Evolutionary conservation across 2,113 vertebrate species (phyloP).

Genomic region (Pampusana beccarii): DNA sequence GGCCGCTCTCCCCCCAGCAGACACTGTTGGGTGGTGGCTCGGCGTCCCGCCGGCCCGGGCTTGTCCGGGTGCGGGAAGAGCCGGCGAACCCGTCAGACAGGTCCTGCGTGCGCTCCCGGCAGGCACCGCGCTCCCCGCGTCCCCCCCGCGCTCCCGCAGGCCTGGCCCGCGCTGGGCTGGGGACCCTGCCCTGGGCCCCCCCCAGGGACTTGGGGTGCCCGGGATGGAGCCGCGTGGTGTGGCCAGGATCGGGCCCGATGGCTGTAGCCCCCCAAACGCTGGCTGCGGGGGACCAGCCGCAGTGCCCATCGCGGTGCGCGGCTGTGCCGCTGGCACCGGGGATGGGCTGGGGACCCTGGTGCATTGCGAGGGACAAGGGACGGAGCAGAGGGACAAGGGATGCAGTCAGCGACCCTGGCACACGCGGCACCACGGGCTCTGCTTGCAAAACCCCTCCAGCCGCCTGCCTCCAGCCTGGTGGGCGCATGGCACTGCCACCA

Average conservation of each 20-base stretch:
- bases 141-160: not conserved
- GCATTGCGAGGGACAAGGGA: too few relatives aligned
- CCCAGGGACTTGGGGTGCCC: fast-evolving
- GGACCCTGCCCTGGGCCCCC: not conserved
- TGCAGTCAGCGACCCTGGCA: fast-evolving
- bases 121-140: not conserved
- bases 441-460: not conserved
- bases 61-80: slow-evolving; percentile 50
- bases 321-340: not conserved
- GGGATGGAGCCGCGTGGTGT: too few relatives aligned
- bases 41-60: too few relatives aligned
- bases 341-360: not conserved
- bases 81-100: slow-evolving; percentile 4
- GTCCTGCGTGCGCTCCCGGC: not conserved
- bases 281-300: fast-evolving
- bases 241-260: too few relatives aligned
- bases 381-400: too few relatives aligned
- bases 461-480: not conserved
- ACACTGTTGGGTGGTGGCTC: too few relatives aligned
- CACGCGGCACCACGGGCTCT: fast-evolving
- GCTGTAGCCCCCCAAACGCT: fast-evolving
- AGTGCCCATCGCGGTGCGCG: fast-evolving
- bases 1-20: too few relatives aligned
- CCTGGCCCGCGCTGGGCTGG: not conserved
- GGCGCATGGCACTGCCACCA: fast-evolving